Evolutionary conservation across 2,888 invertebrate species (phyloP).

Genomic region (Alloscopus bannaensis): DNA sequence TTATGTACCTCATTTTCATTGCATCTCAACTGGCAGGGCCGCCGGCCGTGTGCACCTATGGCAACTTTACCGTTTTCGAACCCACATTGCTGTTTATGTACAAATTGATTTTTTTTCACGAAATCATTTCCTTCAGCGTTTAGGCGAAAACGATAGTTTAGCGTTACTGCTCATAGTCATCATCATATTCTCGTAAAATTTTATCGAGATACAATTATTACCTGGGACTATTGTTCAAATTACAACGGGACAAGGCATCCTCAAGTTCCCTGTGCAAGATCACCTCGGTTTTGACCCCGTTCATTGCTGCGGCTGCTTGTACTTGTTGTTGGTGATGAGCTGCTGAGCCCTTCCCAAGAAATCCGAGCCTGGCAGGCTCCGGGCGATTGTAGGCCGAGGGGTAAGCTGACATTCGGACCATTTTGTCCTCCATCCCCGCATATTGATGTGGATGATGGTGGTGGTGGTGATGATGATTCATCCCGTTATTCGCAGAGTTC

Average conservation of each 20-base stretch:
- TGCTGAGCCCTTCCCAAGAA: slow-evolving; percentile 38
- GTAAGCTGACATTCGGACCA: slow-evolving; percentile 61
- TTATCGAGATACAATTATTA: too few species aligned
- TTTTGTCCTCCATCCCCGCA: slow-evolving; percentile 50
- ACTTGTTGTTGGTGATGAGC: neutral
- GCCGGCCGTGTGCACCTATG: too few species aligned
- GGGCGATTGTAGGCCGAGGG: slow-evolving; percentile 63
- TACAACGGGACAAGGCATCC: slow-evolving; percentile 64
- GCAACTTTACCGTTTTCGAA: too few species aligned
- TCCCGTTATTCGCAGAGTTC: slow-evolving; percentile 16
- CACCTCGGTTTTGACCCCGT: slow-evolving; percentile 50
- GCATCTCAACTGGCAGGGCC: too few species aligned
- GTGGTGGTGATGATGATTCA: slow-evolving; percentile 8
- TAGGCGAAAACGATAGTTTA: too few species aligned
- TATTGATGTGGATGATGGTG: too few species aligned
- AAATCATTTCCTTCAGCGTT: too few species aligned
- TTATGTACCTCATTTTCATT: too few species aligned
- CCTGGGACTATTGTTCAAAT: slow-evolving; percentile 48
- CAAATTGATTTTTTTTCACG: too few species aligned
- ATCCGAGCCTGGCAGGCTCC: slow-evolving; percentile 49
- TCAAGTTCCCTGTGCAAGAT: slow-evolving; percentile 67
- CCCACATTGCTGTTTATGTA: too few species aligned
- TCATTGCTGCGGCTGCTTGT: slow-evolving; percentile 11
- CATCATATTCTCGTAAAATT: too few species aligned
- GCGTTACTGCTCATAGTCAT: too few species aligned